Evolutionary conservation across 1,140 invertebrate genomes (phyloP).

Genomic region (Drosophila takahashii): DNA sequence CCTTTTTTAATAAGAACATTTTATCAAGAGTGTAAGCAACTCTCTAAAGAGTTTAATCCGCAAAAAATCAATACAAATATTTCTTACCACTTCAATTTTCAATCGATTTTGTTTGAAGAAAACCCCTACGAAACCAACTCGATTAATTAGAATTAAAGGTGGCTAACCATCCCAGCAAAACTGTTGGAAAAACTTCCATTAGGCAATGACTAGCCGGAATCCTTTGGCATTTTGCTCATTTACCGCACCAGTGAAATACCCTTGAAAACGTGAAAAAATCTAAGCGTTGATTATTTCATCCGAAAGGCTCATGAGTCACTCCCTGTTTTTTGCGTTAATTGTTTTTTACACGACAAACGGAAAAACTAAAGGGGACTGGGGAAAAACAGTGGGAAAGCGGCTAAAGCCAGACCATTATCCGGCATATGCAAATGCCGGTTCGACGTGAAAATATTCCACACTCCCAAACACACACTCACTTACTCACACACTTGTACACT

Average conservation of each 20-base stretch:
- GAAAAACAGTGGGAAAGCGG: slow-evolving; percentile 17
- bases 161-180: background rate
- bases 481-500: background rate
- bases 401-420: slow-evolving; percentile 20
- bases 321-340: slow-evolving; percentile 66
- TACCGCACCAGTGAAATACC: slow-evolving; percentile 4
- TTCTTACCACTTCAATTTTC: background rate
- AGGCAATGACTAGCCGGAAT: slow-evolving; percentile 32
- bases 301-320: slow-evolving; percentile 64
- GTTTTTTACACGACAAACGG: slow-evolving; percentile 59
- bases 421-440: slow-evolving; percentile 52
- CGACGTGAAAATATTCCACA: slow-evolving; percentile 73
- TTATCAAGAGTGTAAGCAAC: no score
- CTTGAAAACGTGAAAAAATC: slow-evolving; percentile 63
- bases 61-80: no score
- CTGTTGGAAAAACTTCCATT: slow-evolving; percentile 1
- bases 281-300: slow-evolving; percentile 51
- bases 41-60: no score
- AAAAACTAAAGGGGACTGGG: slow-evolving; percentile 7
- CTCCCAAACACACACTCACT: slow-evolving; percentile 5
- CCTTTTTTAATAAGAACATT: no score
- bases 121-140: background rate
- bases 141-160: slow-evolving; percentile 24
- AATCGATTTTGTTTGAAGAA: background rate
- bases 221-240: slow-evolving; percentile 18